These are phyloP conservation scores for Watsonalla cultraria DNA, from an alignment of 2,888 invertebrate genomes.

Conservation along the genomic window DNA sequence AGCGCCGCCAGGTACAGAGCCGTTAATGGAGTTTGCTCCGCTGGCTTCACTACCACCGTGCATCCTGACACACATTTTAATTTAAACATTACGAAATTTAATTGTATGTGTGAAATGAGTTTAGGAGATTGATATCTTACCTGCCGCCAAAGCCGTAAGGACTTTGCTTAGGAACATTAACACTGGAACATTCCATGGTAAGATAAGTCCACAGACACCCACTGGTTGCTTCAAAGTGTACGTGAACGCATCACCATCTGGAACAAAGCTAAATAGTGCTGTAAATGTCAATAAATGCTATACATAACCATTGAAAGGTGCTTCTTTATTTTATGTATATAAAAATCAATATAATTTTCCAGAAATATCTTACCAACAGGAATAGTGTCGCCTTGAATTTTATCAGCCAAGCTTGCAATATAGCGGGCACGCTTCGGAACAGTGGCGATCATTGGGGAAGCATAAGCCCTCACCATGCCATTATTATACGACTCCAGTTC, in stretches of 20 bases:
- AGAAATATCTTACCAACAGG: constrained; percentile 53
- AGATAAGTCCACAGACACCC: constrained; percentile 89
- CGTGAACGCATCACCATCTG: constrained; percentile 84
- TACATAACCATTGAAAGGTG: no score
- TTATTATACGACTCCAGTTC: constrained; percentile 94
- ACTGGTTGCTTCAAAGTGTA: constrained; percentile 82
- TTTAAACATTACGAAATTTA: no score
- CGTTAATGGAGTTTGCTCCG: constrained; percentile 95
- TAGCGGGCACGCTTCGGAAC: constrained; percentile 81
- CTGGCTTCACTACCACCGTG: constrained; percentile 92
- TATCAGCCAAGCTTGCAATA: constrained; percentile 92
- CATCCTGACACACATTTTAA: constrained; percentile 69
- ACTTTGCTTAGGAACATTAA: constrained; percentile 95
- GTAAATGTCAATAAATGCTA: no score
- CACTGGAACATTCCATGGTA: constrained; percentile 93
- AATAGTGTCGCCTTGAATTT: constrained; percentile 85
- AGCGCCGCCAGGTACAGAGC: constrained; percentile 91
- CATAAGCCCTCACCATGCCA: constrained; percentile 86
- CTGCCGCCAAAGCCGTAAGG: constrained; percentile 81
- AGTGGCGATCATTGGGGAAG: constrained; percentile 76
- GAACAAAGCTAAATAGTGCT: not conserved
- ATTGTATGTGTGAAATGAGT: no score
- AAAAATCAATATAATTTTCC: no score
- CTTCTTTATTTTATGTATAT: no score
- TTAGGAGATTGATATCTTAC: constrained; percentile 13